These are phyloP conservation scores for Arion vulgaris DNA, from an alignment of 1,140 invertebrate species.

Conservation along the genomic window DNA sequence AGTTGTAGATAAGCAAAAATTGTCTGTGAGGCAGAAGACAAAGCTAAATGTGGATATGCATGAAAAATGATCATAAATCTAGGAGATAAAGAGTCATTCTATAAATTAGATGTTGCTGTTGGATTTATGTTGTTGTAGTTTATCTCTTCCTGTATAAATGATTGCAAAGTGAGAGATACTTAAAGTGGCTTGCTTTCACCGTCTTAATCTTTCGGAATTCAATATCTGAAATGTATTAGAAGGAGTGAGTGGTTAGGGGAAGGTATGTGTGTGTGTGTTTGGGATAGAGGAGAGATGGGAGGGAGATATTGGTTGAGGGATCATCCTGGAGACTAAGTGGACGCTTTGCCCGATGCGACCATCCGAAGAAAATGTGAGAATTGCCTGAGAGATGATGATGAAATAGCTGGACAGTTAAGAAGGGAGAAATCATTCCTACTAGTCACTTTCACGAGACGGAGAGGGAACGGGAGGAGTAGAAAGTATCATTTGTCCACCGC, in stretches of 20 bases:
- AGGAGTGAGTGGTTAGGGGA: too few species aligned
- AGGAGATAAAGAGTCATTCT: not conserved
- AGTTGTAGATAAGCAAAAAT: not conserved
- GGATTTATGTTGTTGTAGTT: not conserved
- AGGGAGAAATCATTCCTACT: slow-evolving; percentile 10
- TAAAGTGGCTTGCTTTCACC: not conserved
- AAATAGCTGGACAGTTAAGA: slow-evolving; percentile 1
- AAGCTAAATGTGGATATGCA: too few species aligned
- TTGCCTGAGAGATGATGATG: not conserved
- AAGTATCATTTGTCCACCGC: slow-evolving; percentile 18
- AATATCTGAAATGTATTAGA: too few species aligned
- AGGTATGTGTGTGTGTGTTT: too few species aligned
- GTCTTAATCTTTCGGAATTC: not conserved
- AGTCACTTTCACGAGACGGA: not conserved
- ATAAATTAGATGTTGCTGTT: not conserved
- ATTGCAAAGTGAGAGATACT: not conserved
- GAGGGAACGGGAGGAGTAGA: not conserved
- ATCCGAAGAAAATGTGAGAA: not conserved
- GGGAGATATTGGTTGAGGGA: not conserved
- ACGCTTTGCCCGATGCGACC: not conserved
- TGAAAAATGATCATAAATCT: not conserved
- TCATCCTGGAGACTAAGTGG: not conserved
- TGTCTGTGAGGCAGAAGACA: too few species aligned
- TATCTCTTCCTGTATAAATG: not conserved
- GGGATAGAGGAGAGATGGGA: too few species aligned